These are phyloP conservation scores for Bombus affinis DNA, from an alignment of 1,140 invertebrate genomes.

Conservation along the genomic window DNA sequence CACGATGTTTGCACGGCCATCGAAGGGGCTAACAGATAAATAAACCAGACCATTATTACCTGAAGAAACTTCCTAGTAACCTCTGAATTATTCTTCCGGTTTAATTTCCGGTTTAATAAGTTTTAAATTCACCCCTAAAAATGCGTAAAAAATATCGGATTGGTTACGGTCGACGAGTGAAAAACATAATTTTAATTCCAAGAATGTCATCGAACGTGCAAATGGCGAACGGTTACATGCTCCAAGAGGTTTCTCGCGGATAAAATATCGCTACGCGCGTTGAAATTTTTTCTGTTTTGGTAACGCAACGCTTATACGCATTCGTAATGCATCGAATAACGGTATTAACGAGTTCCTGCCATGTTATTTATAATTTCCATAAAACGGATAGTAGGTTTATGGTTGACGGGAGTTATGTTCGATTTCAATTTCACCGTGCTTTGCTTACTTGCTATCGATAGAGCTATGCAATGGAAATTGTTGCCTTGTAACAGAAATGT, in stretches of 20 bases:
- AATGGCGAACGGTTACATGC: background rate
- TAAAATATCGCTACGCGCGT: background rate
- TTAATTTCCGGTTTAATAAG: too few relatives aligned
- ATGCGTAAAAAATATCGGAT: background rate
- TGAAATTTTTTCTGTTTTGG: background rate
- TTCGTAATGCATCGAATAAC: conserved; percentile 28
- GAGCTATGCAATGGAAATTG: background rate
- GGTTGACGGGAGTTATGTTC: background rate
- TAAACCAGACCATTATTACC: conserved; percentile 35
- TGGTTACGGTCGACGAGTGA: background rate
- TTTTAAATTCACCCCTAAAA: background rate
- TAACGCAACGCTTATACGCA: background rate
- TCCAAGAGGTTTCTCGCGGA: background rate
- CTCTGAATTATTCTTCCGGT: background rate
- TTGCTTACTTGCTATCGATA: background rate
- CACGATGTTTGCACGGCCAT: conserved; percentile 27
- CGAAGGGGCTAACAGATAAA: conserved; percentile 48
- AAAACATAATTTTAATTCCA: background rate
- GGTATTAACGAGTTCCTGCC: background rate
- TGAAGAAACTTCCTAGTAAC: conserved; percentile 45
- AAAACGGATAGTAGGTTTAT: conserved; percentile 11
- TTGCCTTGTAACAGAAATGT: background rate
- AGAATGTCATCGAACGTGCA: background rate
- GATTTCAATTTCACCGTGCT: background rate
- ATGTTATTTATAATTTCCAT: background rate